Percentiles rank a stretch among this genome's conserved stretches.
Evolutionary conservation across 2,888 invertebrate species (phyloP).

Genomic region (Eretmocerus hayati): DNA sequence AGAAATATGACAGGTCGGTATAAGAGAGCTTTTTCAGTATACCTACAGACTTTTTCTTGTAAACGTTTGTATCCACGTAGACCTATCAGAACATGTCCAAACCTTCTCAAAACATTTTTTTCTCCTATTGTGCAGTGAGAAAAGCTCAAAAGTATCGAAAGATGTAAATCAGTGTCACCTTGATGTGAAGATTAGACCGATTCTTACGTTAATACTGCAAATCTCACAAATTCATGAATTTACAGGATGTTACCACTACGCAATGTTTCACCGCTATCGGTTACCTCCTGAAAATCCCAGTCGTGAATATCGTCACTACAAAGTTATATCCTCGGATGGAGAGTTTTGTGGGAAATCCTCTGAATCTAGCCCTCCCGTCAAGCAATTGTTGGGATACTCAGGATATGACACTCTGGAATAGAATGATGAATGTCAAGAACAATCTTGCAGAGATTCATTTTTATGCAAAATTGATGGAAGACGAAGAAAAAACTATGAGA

Average conservation of each 20-base stretch:
- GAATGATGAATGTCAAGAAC: slow-evolving; percentile 10
- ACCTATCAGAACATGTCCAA: too few relatives aligned
- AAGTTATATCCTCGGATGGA: slow-evolving; percentile 25
- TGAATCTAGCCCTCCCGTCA: slow-evolving; percentile 26
- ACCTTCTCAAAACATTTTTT: too few relatives aligned
- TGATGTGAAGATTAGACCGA: too few relatives aligned
- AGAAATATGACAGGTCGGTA: too few relatives aligned
- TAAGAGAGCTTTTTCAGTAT: too few relatives aligned
- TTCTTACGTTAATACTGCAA: too few relatives aligned
- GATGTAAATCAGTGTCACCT: too few relatives aligned
- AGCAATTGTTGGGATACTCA: background rate
- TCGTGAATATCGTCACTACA: slow-evolving; percentile 23
- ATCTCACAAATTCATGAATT: too few relatives aligned
- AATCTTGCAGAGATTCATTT: slow-evolving; percentile 6
- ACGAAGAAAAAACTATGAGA: slow-evolving; percentile 25
- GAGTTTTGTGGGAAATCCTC: slow-evolving; percentile 24
- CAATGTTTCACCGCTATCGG: slow-evolving; percentile 27
- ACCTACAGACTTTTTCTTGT: too few relatives aligned
- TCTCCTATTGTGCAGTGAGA: too few relatives aligned
- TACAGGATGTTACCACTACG: background rate
- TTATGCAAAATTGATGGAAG: slow-evolving; percentile 16
- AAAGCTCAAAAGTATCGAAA: too few relatives aligned
- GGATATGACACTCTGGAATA: slow-evolving; percentile 16
- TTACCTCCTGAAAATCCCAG: slow-evolving; percentile 27
- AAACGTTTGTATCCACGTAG: too few relatives aligned